These are phyloP conservation scores for Catostomus latipinnis DNA, from an alignment of 2,797 vertebrate genomes.

Conservation along the genomic window DNA sequence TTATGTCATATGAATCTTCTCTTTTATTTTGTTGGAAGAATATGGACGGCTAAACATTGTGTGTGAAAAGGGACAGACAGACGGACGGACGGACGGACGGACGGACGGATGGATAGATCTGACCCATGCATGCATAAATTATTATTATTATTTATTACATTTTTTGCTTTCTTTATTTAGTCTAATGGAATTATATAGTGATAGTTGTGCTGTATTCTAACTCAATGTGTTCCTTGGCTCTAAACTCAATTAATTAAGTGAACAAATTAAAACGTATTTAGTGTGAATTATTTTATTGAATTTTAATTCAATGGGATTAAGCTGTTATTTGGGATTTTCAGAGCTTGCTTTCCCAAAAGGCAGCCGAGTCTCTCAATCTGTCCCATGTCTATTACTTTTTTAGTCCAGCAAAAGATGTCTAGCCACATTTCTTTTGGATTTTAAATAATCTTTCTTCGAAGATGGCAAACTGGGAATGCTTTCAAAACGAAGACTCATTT, in stretches of 20 bases:
- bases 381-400: constrained; percentile 19
- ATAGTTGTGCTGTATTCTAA: constrained; percentile 63
- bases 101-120: not conserved
- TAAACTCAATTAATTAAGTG: constrained; percentile 70
- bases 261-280: constrained; percentile 73
- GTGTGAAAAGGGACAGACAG: not conserved
- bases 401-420: constrained; percentile 25
- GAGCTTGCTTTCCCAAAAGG: constrained; percentile 11
- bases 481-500: constrained; percentile 25
- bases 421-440: constrained; percentile 25
- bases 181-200: constrained; percentile 51
- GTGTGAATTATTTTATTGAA: constrained; percentile 65
- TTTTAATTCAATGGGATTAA: constrained; percentile 63
- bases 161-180: constrained; percentile 46
- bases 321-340: constrained; percentile 48
- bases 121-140: constrained; percentile 33
- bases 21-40: not conserved
- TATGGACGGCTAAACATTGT: not conserved
- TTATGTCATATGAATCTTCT: not conserved
- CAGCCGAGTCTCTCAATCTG: constrained; percentile 35
- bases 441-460: constrained; percentile 35
- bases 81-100: no score
- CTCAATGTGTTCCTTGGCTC: constrained; percentile 59
- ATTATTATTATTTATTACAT: constrained; percentile 60
- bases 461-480: constrained; percentile 19